Evolutionary conservation across 2,797 vertebrate species (phyloP), one percentile per base, ranked within the genome.

Genomic region (Microtus californicus): DNA sequence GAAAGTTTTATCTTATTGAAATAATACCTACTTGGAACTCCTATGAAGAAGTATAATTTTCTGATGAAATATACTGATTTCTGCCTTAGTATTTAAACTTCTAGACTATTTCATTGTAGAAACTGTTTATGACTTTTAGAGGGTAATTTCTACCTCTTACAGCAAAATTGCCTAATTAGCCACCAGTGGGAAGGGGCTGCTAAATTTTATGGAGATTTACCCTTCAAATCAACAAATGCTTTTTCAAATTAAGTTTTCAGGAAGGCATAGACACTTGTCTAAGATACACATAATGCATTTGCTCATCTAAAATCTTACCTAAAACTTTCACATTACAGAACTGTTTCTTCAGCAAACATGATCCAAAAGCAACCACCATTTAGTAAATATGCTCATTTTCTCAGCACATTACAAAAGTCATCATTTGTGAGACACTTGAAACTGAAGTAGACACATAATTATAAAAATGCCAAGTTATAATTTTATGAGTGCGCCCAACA

Each of bases 1-100:
- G 31, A 43, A 83, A 79, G 69, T 59, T 71, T 10, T 91, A 2
- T 40, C 34, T 76, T 80, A 77, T 74, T 93, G 87, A 97, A 76
- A 93, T 88, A 69, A 51, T 76, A 73, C 14, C 14, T 85, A 45
- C 29, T 73, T 94, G 14, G 45, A 89, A 90, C 4, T 31, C 31
- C 43, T 8, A 13, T 27, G 10, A 89, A 90, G 69, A 6, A 93
- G 5, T 77, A 1, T 14, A 80, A n/a, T 81, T 80, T 69, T 89
- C 37, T 61, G 91, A 15, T 78, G 37, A 65, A 95, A 81, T 83
- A 0, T 31, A 59, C 11, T 89, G 1, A 4, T 80, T 87, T 89
- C 61, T 61, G 4, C 63, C 31, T 94, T 94, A 11, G 83, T 73
- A 54, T 25, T 94, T 93, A 80, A 89, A 79, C 6, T 79, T 37